phyloP scores from a whole-genome alignment of 1,140 invertebrate genomes.

The Euwallacea fornicatus region DNA sequence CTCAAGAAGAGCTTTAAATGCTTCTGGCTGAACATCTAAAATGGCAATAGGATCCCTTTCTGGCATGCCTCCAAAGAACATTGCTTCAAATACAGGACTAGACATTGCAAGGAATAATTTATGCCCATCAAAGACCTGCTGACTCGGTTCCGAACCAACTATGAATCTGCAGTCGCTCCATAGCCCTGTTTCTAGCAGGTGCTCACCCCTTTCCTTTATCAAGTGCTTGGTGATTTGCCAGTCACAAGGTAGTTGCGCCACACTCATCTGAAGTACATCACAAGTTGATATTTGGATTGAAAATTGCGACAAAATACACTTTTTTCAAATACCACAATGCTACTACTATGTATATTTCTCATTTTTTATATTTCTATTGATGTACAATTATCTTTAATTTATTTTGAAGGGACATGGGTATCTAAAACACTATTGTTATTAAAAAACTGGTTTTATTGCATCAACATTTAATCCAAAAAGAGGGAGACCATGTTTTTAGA shows the following conservation, averaged over 20 bases:
- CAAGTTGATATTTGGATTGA: too few species aligned
- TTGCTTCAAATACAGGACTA: conserved; percentile 79
- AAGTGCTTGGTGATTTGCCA: conserved; percentile 74
- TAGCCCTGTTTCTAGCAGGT: conserved; percentile 71
- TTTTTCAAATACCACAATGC: too few species aligned
- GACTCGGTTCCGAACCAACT: conserved; percentile 76
- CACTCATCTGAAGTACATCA: conserved; percentile 42
- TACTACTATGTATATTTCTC: too few species aligned
- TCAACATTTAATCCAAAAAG: too few species aligned
- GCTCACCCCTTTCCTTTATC: conserved; percentile 68
- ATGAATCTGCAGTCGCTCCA: conserved; percentile 82
- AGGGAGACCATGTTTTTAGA: too few species aligned
- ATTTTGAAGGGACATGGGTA: too few species aligned
- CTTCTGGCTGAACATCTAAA: conserved; percentile 80
- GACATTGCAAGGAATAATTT: conserved; percentile 82
- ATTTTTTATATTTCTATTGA: too few species aligned
- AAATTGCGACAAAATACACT: too few species aligned
- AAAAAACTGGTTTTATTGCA: too few species aligned
- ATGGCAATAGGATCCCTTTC: conserved; percentile 75
- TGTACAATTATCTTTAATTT: too few species aligned
- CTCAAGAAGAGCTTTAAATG: conserved; percentile 76
- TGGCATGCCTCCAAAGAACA: conserved; percentile 75
- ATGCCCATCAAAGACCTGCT: conserved; percentile 72
- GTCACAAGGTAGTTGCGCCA: conserved; percentile 56
- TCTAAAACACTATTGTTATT: too few species aligned